Base-by-base conservation (phyloP, 2,113 vertebrate genomes). In the Sceloporus undulatus region DNA sequence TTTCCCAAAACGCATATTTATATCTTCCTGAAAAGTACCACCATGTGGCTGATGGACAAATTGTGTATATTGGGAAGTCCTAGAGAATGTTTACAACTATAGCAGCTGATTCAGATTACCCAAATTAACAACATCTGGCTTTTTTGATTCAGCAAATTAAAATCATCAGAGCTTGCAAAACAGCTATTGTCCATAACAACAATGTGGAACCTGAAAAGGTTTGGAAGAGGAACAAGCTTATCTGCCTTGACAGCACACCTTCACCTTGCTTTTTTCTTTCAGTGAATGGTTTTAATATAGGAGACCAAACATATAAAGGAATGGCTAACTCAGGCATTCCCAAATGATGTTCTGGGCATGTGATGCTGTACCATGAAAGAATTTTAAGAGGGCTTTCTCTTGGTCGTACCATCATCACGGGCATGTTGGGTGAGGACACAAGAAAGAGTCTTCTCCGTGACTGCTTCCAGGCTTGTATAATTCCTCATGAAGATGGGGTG, bases 101-200 rank as follows among this genome's bases (percentile, higher is more conserved):
- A 82, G 86, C 75, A 94, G 86, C 91, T 89, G 90, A 56, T 77
- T 95, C 65, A 84, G 91, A 84, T 54, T 91, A 88, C 76, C 80
- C 78, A 85, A 66, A 91, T 86, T 92, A 91, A 75, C 79, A 92
- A 86, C 81, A 91, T 25, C 56, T 85, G 87, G 85, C 83, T 85
- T 90, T 66, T 85, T 78, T 74, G 29, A 84, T 78, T 91, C 88
- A 85, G 86, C 73, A 90, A 79, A 90, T 86, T 82, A 78, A 89
- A 91, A 89, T 91, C 87, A 94, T 82, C 80, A 23, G 25, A 6
- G 29, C 86, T 83, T 86, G 0, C 74, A 16, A 88, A 91, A 86
- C 66, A 87, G 84, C 62, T 77, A 77, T 92, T 86, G 83, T 68
- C n/a, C 78, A 14, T 73, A 90, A 59, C 40, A 74, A 79, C 62